These are phyloP conservation scores for Monodelphis domestica DNA, from an alignment of 2,797 vertebrate species.

Conservation along the genomic window DNA sequence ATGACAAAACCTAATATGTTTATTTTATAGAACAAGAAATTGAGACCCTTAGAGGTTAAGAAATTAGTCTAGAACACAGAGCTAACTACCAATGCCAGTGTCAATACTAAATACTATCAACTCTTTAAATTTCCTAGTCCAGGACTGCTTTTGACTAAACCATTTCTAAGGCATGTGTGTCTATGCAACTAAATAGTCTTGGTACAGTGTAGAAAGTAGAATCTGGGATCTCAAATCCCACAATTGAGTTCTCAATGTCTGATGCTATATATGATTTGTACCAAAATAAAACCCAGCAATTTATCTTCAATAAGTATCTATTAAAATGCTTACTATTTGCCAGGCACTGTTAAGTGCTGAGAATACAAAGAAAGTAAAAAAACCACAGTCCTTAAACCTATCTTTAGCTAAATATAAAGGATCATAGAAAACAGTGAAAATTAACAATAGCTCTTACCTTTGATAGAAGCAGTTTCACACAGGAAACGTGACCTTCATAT, in stretches of 20 bases:
- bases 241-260: not conserved
- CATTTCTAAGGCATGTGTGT: not conserved
- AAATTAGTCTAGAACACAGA: not conserved
- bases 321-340: not conserved
- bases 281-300: not conserved
- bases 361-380: not conserved
- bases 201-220: not conserved
- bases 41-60: not conserved
- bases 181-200: not conserved
- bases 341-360: not conserved
- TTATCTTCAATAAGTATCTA: not conserved
- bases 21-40: not conserved
- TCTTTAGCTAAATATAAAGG: not conserved
- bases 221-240: not conserved
- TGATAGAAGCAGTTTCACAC: conserved; percentile 95
- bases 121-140: not conserved
- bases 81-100: not conserved
- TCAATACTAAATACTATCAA: not conserved
- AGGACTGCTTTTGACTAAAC: not conserved
- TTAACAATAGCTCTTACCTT: conserved; percentile 87
- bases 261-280: not conserved
- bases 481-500: conserved; percentile 91
- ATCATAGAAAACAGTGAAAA: conserved; percentile 35
- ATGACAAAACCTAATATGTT: not conserved
- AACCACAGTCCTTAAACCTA: not conserved